phyloP scores from a whole-genome alignment of 2,797 vertebrate genomes.

The Danio kyathit region DNA sequence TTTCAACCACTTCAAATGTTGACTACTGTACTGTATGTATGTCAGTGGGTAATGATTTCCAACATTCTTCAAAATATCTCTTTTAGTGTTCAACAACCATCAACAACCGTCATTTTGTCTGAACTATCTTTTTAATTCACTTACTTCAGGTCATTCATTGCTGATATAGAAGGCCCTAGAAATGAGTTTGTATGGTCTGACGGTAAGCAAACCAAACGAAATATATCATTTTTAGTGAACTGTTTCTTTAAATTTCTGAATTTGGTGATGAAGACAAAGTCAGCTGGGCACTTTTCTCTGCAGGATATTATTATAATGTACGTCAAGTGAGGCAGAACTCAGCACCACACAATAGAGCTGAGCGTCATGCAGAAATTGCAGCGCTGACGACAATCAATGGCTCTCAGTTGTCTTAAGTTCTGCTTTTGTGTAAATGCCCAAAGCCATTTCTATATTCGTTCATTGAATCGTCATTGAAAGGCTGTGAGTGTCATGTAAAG shows the following conservation, averaged over 20 bases:
- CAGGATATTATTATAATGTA: slow-evolving; percentile 14
- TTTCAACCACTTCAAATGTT: no score
- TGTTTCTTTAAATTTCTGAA: background rate
- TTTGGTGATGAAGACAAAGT: background rate
- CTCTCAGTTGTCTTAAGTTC: slow-evolving; percentile 23
- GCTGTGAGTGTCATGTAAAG: background rate
- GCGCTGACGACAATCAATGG: background rate
- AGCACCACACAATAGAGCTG: slow-evolving; percentile 4
- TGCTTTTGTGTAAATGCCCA: background rate
- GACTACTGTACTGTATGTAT: no score
- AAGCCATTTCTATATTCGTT: background rate
- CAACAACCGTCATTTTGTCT: no score
- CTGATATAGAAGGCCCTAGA: no score
- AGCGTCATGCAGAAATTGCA: slow-evolving; percentile 21
- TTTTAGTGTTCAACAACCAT: no score
- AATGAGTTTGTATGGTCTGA: no score
- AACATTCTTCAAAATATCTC: no score
- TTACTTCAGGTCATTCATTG: no score
- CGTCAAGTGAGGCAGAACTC: slow-evolving; percentile 13
- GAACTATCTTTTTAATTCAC: no score
- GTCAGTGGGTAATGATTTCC: no score
- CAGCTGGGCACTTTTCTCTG: background rate
- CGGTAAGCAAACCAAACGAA: no score
- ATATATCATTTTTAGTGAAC: no score
- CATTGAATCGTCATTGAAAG: background rate